Percentiles rank a stretch among this genome's conserved stretches.
Conservation (phyloP, 2,797 vertebrate species). For the Limosa lapponica region DNA sequence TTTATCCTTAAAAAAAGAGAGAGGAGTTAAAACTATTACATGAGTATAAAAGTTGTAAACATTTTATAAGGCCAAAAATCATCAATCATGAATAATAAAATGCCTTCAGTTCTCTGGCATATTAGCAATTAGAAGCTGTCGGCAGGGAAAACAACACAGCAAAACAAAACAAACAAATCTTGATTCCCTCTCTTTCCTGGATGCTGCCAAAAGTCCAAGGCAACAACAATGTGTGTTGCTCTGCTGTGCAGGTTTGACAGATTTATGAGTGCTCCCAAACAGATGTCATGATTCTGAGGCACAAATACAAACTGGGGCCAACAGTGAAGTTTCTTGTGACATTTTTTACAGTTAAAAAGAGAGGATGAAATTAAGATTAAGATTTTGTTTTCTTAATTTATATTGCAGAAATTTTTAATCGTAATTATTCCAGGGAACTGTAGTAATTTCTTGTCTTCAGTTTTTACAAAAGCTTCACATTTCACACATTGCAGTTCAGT, state of each 20-base stretch:
- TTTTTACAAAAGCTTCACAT: constrained; percentile 18
- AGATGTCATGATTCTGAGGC: constrained; percentile 30
- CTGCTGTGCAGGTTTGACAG: constrained; percentile 39
- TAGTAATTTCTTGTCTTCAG: background rate
- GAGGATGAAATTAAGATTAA: background rate
- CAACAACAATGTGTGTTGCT: constrained; percentile 29
- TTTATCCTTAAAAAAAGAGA: background rate
- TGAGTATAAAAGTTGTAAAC: background rate
- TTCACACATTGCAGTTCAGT: background rate
- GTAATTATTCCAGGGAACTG: background rate
- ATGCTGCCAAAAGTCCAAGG: constrained; percentile 66
- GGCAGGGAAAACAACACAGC: constrained; percentile 27
- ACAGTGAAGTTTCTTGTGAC: background rate
- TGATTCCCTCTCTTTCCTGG: background rate
- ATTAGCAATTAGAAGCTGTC: constrained; percentile 40
- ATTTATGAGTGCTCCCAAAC: constrained; percentile 59
- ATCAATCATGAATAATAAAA: constrained; percentile 21
- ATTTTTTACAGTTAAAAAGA: background rate
- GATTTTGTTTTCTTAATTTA: background rate
- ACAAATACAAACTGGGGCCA: constrained; percentile 24
- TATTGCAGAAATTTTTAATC: background rate
- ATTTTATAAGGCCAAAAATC: background rate
- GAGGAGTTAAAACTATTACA: background rate
- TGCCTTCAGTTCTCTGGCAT: constrained; percentile 40
- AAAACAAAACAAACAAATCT: constrained; percentile 58